Evolutionary conservation across 2,113 vertebrate genomes (phyloP).

Genomic region (Malurus melanocephalus): DNA sequence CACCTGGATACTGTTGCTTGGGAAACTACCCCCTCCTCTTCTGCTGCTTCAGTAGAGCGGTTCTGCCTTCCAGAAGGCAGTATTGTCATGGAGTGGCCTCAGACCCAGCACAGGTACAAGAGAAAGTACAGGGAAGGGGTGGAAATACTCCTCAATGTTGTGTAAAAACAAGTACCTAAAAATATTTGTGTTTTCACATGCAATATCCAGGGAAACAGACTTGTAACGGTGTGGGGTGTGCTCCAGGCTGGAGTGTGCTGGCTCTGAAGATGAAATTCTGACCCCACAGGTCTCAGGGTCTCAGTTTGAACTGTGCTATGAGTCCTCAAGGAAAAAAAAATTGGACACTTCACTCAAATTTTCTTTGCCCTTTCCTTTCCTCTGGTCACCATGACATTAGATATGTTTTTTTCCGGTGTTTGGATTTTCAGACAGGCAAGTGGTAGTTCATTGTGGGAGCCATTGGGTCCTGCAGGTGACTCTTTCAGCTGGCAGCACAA

Average conservation of each 20-base stretch:
- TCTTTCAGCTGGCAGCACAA: not conserved
- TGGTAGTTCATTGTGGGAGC: fast-evolving
- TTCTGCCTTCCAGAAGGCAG: not conserved
- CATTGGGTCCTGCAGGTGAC: not conserved
- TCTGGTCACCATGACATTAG: not conserved
- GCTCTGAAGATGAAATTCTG: not conserved
- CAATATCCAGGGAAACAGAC: not conserved
- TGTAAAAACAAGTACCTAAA: not conserved
- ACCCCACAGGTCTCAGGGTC: not conserved
- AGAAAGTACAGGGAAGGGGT: not conserved
- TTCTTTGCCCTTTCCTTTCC: not conserved
- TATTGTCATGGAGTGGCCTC: fast-evolving
- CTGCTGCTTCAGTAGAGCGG: fast-evolving
- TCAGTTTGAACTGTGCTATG: not conserved
- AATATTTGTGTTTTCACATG: not conserved
- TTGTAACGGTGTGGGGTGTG: not conserved
- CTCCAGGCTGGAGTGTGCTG: not conserved
- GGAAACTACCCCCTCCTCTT: not conserved
- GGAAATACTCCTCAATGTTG: not conserved
- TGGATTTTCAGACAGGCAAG: not conserved
- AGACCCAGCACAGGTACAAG: not conserved
- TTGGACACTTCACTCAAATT: not conserved
- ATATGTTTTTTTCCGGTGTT: not conserved
- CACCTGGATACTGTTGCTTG: constrained; percentile 1
- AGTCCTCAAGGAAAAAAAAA: not conserved